Evolutionary conservation across 2,113 vertebrate species (phyloP).

Genomic region (Ondatra zibethicus): DNA sequence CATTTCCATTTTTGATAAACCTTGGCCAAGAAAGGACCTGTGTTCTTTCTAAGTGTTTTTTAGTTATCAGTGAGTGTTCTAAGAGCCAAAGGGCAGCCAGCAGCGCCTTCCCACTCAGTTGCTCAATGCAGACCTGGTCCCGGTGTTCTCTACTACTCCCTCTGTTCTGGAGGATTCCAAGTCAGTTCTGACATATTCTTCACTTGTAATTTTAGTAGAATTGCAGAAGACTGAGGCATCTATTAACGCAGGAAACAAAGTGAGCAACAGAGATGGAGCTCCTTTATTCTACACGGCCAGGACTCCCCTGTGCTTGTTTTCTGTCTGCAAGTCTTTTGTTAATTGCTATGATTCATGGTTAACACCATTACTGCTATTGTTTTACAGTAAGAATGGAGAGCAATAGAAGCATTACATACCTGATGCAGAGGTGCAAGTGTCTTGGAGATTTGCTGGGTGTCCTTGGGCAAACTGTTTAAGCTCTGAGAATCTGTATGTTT

Average conservation of each 20-base stretch:
- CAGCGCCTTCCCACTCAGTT: not conserved
- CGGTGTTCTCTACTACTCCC: not conserved
- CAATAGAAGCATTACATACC: not conserved
- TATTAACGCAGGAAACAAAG: not conserved
- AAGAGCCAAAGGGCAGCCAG: not conserved
- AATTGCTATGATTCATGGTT: not conserved
- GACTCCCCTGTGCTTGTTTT: not conserved
- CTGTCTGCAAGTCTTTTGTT: not conserved
- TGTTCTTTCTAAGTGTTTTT: not conserved
- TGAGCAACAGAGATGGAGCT: not conserved
- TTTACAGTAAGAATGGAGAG: constrained; percentile 38
- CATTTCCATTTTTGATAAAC: constrained; percentile 14
- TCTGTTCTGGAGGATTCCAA: not conserved
- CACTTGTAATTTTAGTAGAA: not conserved
- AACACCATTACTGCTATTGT: not conserved
- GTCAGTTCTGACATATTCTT: constrained; percentile 29
- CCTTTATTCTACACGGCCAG: not conserved
- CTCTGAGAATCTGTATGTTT: not conserved
- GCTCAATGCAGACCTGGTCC: not conserved
- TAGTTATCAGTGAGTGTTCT: not conserved
- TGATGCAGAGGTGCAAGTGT: not conserved
- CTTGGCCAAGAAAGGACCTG: not conserved
- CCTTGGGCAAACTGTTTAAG: not conserved
- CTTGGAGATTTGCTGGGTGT: not conserved
- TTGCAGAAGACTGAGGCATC: not conserved